Base-by-base conservation (phyloP, 37 sponge, comb jelly and placozoan species). In the Ephydatia muelleri region DNA sequence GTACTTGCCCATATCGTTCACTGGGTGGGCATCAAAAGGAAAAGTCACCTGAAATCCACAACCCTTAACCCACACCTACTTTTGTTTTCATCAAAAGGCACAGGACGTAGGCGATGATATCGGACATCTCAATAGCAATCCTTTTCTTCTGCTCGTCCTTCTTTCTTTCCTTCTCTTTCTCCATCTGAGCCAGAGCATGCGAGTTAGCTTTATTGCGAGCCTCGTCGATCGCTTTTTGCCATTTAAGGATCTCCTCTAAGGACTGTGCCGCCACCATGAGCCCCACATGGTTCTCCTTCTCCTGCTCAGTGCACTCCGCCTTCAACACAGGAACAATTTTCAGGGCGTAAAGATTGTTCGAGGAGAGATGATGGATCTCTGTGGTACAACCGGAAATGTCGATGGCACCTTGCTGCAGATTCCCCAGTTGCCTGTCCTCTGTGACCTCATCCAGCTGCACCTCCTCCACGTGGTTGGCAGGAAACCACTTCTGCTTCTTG, bases 101-200 rank as follows among this genome's bases (percentile, higher is more conserved):
- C 92, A 5, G 97, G 85, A 36, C 92, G 80, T 99, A 99, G 28
- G 96, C 79, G 48, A 93, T 91, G 49, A 99, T 67, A 57, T 99
- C 97, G 0, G 97, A 97, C 82, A 99, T 85, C 66, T 96, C 97
- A 80, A 83, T 80, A 36, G 97, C 92, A 13, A 99, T 97, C 68
- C 82, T 79, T 26, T 78, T 79, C 8, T 25, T 88, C 67, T 77
- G 82, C 9, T 82, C 70, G 43, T 90, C 82, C 75, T 92, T 72
- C 33, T 92, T 83, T 25, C 88, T 43, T 47, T 83, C 73, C 64
- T 78, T 66, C 67, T 80, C 65, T 37, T 73, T 64, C 87, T 87
- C 73, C 38, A 80, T 35, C 31, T 68, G 49, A 43, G 72, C 81
- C 67, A 67, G 38, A 26, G 72, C 66, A 34, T 65, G 81, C 21